Evolutionary conservation across 1,140 invertebrate species (phyloP).

Genomic region (Eupristina koningsbergeri): DNA sequence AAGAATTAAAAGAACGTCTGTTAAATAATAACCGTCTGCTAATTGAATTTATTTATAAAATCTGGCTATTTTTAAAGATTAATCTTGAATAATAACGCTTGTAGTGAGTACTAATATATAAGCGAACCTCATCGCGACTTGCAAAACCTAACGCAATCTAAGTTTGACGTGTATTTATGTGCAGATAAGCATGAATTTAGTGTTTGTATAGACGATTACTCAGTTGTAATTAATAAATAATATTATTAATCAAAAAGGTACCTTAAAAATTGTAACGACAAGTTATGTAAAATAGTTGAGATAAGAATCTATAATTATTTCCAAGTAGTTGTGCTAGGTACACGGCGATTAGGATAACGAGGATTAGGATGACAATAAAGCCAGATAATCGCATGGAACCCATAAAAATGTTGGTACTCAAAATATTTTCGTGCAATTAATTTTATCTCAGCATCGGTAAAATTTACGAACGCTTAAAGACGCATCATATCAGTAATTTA

Average conservation of each 20-base stretch:
- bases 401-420: not conserved
- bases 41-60: not conserved
- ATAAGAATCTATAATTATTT: not conserved
- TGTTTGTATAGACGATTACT: not conserved
- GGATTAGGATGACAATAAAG: too few relatives aligned
- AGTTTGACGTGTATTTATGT: not conserved
- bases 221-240: constrained; percentile 1
- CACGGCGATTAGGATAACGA: too few relatives aligned
- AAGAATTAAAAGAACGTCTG: not conserved
- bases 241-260: not conserved
- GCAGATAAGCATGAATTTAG: not conserved
- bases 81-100: not conserved
- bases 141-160: not conserved
- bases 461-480: not conserved
- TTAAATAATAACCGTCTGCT: not conserved
- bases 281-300: not conserved
- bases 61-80: not conserved
- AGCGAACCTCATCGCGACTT: not conserved
- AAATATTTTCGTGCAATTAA: too few relatives aligned
- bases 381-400: not conserved
- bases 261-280: not conserved
- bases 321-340: not conserved
- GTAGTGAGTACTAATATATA: not conserved
- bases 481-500: not conserved
- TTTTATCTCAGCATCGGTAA: not conserved